Evolutionary conservation across 2,888 invertebrate species (phyloP).

Genomic region (Anthrax anthrax): DNA sequence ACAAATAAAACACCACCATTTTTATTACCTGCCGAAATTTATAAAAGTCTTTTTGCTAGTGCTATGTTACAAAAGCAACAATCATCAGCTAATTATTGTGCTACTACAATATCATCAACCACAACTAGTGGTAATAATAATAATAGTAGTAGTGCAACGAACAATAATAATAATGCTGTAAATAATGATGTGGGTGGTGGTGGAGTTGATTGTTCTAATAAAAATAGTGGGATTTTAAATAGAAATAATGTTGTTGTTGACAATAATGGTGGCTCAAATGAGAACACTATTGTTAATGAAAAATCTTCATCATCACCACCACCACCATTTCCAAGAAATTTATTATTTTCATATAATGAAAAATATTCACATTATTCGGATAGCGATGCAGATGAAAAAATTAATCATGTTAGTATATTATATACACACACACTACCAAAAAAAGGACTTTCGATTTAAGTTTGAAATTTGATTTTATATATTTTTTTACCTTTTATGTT

Average conservation of each 20-base stretch:
- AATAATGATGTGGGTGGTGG: neutral
- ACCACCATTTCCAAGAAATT: conserved; percentile 33
- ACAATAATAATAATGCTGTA: neutral
- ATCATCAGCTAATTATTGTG: conserved; percentile 13
- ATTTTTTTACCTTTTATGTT: too few relatives aligned
- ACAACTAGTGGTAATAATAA: conserved; percentile 7
- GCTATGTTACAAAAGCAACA: conserved; percentile 40
- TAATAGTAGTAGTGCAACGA: neutral
- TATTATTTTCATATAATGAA: conserved; percentile 36
- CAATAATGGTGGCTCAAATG: too few relatives aligned
- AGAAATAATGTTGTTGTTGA: neutral
- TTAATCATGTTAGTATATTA: conserved; percentile 21
- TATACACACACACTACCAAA: too few relatives aligned
- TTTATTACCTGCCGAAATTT: conserved; percentile 59
- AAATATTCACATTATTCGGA: conserved; percentile 13
- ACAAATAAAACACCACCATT: conserved; percentile 35
- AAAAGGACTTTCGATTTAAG: too few relatives aligned
- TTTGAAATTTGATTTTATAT: too few relatives aligned
- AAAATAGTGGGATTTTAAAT: neutral
- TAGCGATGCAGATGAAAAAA: conserved; percentile 7
- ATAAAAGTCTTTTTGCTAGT: conserved; percentile 63
- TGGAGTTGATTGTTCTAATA: neutral
- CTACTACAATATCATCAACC: neutral
- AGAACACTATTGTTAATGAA: too few relatives aligned
- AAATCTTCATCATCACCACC: conserved; percentile 3